Conservation (phyloP, 2,797 vertebrate species). For the Sebastes aleutianus region DNA sequence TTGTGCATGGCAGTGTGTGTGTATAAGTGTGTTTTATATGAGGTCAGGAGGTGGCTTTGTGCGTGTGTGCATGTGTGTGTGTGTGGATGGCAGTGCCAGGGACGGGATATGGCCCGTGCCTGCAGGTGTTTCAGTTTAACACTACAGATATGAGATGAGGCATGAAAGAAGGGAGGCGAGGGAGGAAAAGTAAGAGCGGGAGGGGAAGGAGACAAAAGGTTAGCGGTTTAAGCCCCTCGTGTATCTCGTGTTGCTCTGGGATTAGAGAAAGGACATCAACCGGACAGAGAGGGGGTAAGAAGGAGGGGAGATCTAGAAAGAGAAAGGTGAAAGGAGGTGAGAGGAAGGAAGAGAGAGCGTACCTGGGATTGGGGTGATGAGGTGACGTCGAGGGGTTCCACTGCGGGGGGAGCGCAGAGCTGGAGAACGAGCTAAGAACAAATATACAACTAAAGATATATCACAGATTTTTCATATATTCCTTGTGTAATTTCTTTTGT, state of each 20-base stretch:
- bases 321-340: not conserved
- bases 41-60: not conserved
- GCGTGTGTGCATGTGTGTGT: slow-evolving; percentile 8
- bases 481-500: not conserved
- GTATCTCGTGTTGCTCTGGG: slow-evolving; percentile 24
- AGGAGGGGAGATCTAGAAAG: not conserved
- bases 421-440: slow-evolving; percentile 84
- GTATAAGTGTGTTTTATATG: not conserved
- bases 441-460: not conserved
- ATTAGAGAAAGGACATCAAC: slow-evolving; percentile 13
- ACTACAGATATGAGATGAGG: slow-evolving; percentile 39
- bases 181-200: not conserved
- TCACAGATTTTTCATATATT: not conserved
- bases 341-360: not conserved
- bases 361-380: slow-evolving; percentile 96
- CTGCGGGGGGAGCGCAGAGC: slow-evolving; percentile 87
- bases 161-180: slow-evolving; percentile 1
- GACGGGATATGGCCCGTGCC: slow-evolving; percentile 9
- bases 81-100: not conserved
- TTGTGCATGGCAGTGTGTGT: slow-evolving; percentile 5
- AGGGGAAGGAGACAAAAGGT: not conserved
- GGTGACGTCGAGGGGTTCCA: slow-evolving; percentile 89
- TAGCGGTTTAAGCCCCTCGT: slow-evolving; percentile 18
- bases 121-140: slow-evolving; percentile 33
- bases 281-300: not conserved